Evolutionary conservation across 2,888 invertebrate genomes (phyloP), one percentile per base, ranked within the genome.

Genomic region (Andrena bicolor): DNA sequence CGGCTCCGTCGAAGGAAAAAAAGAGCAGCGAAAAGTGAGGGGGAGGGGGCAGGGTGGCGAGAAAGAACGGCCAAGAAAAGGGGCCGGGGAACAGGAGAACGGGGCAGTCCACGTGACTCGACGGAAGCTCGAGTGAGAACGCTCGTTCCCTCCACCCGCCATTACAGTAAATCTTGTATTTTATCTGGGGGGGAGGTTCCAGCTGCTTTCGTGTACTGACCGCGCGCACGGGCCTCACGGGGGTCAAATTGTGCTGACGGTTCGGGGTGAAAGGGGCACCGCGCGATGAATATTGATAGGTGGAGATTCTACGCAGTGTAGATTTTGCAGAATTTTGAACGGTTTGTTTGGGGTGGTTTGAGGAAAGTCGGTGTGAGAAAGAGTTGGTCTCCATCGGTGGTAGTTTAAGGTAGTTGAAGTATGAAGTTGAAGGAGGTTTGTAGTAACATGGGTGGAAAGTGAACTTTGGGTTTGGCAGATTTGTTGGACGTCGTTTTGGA

Each of bases 101-200:
- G 60, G 63, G 53, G 3, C 28, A 58, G 63, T 60, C 61, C 81
- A 60, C 81, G 66, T 82, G 83, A 85, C 82, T 87, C 75, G 88
- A 20, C 83, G 78, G 76, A 86, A 86, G 83, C 28, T 74, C 70
- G 70, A 66, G 66, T 75, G 83, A 78, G 69, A 84, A 73, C 74
- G 76, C 28, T 74, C 73, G 56, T 58, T 65, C 41, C 2, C 23
- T 66, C 41, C 20, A 16, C 30, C 32, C 58, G 61, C 26, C 61
- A 32, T 79, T 65, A 65, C 10, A 68, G 53, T 69, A 41, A 71
- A 64, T 70, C 49, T 75, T 65, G 49, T 60, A 49, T 71, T 70
- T 65, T 60, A 51, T 64, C 26, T 35, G 51, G 65, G 23, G 23
- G 51, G 7, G 35, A 53, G 41, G 13, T 58, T 72, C 26, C 10